Evolutionary conservation across 2,113 vertebrate genomes (phyloP).

Genomic region (Thamnaconus septentrionalis): DNA sequence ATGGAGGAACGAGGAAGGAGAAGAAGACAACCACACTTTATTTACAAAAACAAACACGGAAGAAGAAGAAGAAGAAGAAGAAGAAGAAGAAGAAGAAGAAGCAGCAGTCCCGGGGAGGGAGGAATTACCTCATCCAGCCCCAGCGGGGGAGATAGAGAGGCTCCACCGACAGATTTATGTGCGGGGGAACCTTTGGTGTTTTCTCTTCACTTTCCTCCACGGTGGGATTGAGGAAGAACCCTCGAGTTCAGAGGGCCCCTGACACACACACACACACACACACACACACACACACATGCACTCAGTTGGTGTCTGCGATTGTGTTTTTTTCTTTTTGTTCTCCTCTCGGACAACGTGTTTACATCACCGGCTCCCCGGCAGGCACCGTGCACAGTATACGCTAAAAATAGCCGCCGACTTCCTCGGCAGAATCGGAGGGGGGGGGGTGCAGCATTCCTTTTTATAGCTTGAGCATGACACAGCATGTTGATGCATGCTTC

Average conservation of each 20-base stretch:
- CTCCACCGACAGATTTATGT: conserved; percentile 65
- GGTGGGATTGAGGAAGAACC: conserved; percentile 48
- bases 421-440: conserved; percentile 60
- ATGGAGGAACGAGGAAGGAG: conserved; percentile 20
- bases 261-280: conserved; percentile 36
- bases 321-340: not conserved
- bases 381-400: not conserved
- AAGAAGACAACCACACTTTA: not conserved
- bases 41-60: no score
- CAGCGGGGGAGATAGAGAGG: conserved; percentile 42
- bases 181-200: conserved; percentile 52
- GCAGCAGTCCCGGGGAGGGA: conserved; percentile 38
- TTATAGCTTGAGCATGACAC: conserved; percentile 73
- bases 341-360: conserved; percentile 11
- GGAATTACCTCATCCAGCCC: conserved; percentile 61
- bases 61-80: conserved; percentile 7
- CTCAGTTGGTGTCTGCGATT: not conserved
- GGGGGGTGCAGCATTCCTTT: conserved; percentile 35
- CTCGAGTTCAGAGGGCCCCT: conserved; percentile 44
- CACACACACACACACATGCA: conserved; percentile 9
- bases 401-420: conserved; percentile 76
- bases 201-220: conserved; percentile 60
- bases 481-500: conserved; percentile 49
- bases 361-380: conserved; percentile 1
- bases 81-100: conserved; percentile 22